Base-by-base conservation (phyloP, 2,113 vertebrate genomes). In the Labeo rohita region DNA sequence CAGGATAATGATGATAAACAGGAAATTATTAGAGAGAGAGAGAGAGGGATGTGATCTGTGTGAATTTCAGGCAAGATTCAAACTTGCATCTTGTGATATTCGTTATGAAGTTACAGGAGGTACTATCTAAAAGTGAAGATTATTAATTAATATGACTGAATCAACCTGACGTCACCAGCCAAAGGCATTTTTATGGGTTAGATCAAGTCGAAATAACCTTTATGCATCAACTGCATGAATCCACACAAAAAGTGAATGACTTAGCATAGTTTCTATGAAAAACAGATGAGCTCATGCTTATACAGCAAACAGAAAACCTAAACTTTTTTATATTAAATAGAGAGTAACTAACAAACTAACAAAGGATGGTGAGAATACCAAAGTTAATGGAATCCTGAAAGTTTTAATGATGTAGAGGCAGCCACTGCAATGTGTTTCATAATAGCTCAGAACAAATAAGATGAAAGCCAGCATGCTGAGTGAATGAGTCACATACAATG, bases 381-480 rank as follows among this genome's bases (percentile, higher is more conserved):
- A 65, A 34, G 15, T 34, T 6, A 81, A 80, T 34, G 13, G 4
- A 66, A 79, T 81, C 61, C 43, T 68, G 15, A n/a, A 45, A 65
- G 39, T 68, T 82, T 70, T 54, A 82, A 52, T 52, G 63, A 39
- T 70, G 47, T 21, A 68, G 16, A 50, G 28, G 13, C 23, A 66
- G 45, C 9, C 47, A 34, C 23, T 21, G 45, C 8, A 80, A 36
- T 68, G 28, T 82, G 43, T 80, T 65, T 45, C 43, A 23, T 6
- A 65, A 65, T 47, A 36, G 15, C n/a, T 66, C 61, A 81, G 36
- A 68, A 52, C 80, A 82, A 82, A 82, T 82, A 18, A 28, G 59
- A 63, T 65, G 21, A 65, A 70, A 82, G 45, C 23, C 45, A 36
- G 15, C 75, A 36, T 36, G 80, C 80, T 68, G 47, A 34, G 80